A percentile compares a stretch with the other conserved stretches of the same genome.
Conservation (phyloP, 2,888 invertebrate species). For the Allolobophora icterica region DNA sequence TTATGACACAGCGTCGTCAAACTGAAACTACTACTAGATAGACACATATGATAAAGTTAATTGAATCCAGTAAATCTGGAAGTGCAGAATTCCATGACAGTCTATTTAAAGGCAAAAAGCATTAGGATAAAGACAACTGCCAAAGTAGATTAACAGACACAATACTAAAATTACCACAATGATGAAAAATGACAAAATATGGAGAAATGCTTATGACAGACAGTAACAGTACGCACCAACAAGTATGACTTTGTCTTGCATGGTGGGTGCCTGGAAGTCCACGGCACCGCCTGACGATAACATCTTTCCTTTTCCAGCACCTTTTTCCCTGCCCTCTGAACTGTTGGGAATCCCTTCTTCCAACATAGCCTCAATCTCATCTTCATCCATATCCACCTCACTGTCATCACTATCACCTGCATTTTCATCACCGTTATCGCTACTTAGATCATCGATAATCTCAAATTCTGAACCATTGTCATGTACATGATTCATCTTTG, state of each 20-base stretch:
- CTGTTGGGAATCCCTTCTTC: slow-evolving; percentile 43
- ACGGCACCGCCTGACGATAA: slow-evolving; percentile 37
- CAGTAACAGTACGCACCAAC: slow-evolving; percentile 41
- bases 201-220: neutral
- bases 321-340: slow-evolving; percentile 29
- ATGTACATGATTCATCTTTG: neutral
- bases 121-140: neutral
- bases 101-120: neutral
- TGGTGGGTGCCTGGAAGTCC: slow-evolving; percentile 41
- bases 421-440: slow-evolving; percentile 31
- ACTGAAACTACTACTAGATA: no score
- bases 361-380: slow-evolving; percentile 49
- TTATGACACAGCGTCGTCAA: no score
- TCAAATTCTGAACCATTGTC: slow-evolving; percentile 41
- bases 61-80: neutral
- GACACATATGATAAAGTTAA: no score
- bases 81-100: neutral
- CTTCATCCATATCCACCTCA: slow-evolving; percentile 42
- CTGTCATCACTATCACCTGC: slow-evolving; percentile 36
- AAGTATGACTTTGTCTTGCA: slow-evolving; percentile 47
- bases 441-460: slow-evolving; percentile 44
- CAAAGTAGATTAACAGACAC: neutral
- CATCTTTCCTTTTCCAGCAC: slow-evolving; percentile 29
- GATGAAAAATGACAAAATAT: neutral
- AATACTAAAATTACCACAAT: neutral